Conservation (phyloP, 1,140 invertebrate species). For the Drosophila teissieri region DNA sequence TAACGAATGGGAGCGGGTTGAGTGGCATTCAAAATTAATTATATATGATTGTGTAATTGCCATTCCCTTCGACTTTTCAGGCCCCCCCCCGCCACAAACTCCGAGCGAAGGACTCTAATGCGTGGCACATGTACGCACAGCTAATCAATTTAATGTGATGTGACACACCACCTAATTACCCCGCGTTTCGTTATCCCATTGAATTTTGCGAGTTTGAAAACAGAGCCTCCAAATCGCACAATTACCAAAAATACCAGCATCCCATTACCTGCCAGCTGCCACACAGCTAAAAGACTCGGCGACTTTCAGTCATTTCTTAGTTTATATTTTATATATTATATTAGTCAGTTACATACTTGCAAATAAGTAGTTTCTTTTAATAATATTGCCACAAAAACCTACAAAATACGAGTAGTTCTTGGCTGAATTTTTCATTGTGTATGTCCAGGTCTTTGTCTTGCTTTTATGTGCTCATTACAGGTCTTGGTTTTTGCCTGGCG, state of each 20-base stretch:
- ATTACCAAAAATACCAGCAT: not conserved
- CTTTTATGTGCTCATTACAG: constrained; percentile 29
- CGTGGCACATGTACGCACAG: constrained; percentile 7
- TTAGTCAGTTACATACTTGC: too few relatives aligned
- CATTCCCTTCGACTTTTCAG: not conserved
- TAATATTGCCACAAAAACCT: not conserved
- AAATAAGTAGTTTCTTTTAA: too few relatives aligned
- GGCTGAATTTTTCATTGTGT: not conserved
- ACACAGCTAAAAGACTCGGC: not conserved
- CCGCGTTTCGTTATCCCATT: constrained; percentile 8
- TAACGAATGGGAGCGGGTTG: not conserved
- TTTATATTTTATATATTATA: too few relatives aligned
- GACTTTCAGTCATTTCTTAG: too few relatives aligned
- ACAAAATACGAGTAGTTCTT: not conserved
- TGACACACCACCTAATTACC: constrained; percentile 9
- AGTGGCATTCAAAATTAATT: constrained; percentile 29
- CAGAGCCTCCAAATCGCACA: not conserved
- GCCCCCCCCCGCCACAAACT: not conserved
- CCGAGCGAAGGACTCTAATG: not conserved
- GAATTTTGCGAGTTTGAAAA: not conserved
- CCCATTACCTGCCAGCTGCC: not conserved
- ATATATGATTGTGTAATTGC: constrained; percentile 25
- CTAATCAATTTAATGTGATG: constrained; percentile 27
- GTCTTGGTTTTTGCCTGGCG: constrained; percentile 1
- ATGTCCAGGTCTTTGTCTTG: not conserved